Evolutionary conservation across 23 tunicate species (phyloP).

Genomic region (Oikopleura albicans): DNA sequence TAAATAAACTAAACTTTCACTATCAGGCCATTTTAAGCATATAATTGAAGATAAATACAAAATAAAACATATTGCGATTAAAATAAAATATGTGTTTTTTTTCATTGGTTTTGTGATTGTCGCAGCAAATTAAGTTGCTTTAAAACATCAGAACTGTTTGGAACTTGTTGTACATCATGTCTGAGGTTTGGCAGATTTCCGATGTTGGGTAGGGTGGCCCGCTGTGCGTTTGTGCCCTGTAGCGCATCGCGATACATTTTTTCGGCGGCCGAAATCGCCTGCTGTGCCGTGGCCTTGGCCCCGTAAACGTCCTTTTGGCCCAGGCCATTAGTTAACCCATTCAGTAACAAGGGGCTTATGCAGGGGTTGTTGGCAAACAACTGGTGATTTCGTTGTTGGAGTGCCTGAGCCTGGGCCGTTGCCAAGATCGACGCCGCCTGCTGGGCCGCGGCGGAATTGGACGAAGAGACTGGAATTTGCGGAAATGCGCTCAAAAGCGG

Average conservation of each 20-base stretch:
- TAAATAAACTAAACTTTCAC: too few relatives aligned
- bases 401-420: constrained; percentile 2
- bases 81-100: too few relatives aligned
- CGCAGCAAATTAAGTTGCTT: not conserved
- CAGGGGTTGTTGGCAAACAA: not conserved
- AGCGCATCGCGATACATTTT: not conserved
- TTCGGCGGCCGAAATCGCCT: not conserved
- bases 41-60: too few relatives aligned
- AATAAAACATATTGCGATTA: too few relatives aligned
- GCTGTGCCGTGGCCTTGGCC: not conserved
- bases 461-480: not conserved
- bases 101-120: too few relatives aligned
- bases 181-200: too few relatives aligned
- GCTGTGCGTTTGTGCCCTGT: not conserved
- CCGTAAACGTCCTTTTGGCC: not conserved
- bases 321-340: not conserved
- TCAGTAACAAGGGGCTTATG: not conserved
- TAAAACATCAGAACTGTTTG: not conserved
- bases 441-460: not conserved
- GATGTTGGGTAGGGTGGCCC: too few relatives aligned
- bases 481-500: not conserved
- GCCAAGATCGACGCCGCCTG: constrained; percentile 6
- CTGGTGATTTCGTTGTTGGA: not conserved
- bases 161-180: too few relatives aligned
- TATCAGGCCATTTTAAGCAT: too few relatives aligned